A percentile compares a stretch with the other conserved stretches of the same genome.
Evolutionary conservation across 2,113 vertebrate genomes (phyloP).

Genomic region (Menura novaehollandiae): DNA sequence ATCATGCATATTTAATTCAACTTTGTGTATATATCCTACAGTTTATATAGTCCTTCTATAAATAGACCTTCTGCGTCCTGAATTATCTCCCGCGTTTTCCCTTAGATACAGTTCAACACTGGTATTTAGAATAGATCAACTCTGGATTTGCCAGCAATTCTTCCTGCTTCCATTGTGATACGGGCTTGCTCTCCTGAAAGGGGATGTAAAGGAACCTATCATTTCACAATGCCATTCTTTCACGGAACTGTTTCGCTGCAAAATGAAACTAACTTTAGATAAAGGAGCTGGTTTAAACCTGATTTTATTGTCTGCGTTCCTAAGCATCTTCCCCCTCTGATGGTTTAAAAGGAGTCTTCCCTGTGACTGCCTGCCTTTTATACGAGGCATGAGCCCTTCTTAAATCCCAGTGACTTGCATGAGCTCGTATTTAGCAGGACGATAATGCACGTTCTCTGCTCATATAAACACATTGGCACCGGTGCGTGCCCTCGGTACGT

Average conservation of each 20-base stretch:
- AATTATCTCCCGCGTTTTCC: not conserved
- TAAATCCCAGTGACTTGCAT: not conserved
- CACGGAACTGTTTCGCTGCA: not conserved
- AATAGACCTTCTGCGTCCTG: slow-evolving; percentile 45
- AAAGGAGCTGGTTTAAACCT: not conserved
- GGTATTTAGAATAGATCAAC: not conserved
- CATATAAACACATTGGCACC: fast-evolving
- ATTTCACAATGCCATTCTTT: not conserved
- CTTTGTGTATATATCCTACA: slow-evolving; percentile 59
- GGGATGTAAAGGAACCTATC: not conserved
- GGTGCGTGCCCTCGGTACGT: not conserved
- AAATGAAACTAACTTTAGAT: slow-evolving; percentile 66
- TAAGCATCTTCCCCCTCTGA: not conserved
- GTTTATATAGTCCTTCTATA: slow-evolving; percentile 48
- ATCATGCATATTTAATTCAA: slow-evolving; percentile 55
- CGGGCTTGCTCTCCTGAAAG: not conserved
- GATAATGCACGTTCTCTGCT: fast-evolving
- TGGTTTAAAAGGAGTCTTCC: slow-evolving; percentile 20
- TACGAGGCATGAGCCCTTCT: not conserved
- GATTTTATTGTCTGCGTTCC: not conserved
- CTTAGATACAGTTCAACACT: not conserved
- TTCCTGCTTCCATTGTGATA: slow-evolving; percentile 23
- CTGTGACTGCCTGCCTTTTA: not conserved
- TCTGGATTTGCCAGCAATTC: slow-evolving; percentile 41
- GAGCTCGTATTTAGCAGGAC: not conserved